A percentile compares a stretch with the other conserved stretches of the same genome.
phyloP scores from a whole-genome alignment of 2,113 vertebrate species.

The Abramis brama region DNA sequence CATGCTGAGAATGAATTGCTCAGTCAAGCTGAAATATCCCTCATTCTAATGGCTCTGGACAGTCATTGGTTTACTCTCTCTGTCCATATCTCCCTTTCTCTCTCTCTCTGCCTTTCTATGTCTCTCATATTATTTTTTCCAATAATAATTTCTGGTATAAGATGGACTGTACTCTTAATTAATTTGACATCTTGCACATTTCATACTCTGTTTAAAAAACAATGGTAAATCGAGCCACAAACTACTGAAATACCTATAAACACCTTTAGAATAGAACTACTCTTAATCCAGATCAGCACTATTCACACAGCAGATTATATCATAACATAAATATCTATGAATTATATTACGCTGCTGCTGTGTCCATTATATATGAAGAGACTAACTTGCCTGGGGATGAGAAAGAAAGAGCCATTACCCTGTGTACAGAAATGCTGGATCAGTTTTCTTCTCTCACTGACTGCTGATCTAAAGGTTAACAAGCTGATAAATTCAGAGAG shows the following conservation, averaged over 20 bases:
- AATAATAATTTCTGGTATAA: not conserved
- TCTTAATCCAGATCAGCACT: conserved; percentile 4
- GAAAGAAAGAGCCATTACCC: conserved; percentile 26
- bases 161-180: not conserved
- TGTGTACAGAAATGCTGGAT: conserved; percentile 36
- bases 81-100: conserved; percentile 61
- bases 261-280: not conserved
- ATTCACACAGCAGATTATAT: not conserved
- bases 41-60: conserved; percentile 85
- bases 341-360: not conserved
- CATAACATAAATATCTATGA: conserved; percentile 62
- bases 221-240: not conserved
- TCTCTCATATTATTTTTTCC: conserved; percentile 10
- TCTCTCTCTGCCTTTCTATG: not conserved
- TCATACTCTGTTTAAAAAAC: not conserved
- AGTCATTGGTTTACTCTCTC: conserved; percentile 72
- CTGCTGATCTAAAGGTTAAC: conserved; percentile 57
- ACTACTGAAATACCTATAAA: not conserved
- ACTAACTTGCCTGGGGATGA: conserved; percentile 24
- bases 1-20: conserved; percentile 85
- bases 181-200: not conserved
- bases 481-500: conserved; percentile 47
- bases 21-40: conserved; percentile 85
- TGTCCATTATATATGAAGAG: conserved; percentile 31
- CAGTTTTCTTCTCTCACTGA: conserved; percentile 44